Conservation (phyloP, 2,888 invertebrate species). For the Mycalesis mineus region DNA sequence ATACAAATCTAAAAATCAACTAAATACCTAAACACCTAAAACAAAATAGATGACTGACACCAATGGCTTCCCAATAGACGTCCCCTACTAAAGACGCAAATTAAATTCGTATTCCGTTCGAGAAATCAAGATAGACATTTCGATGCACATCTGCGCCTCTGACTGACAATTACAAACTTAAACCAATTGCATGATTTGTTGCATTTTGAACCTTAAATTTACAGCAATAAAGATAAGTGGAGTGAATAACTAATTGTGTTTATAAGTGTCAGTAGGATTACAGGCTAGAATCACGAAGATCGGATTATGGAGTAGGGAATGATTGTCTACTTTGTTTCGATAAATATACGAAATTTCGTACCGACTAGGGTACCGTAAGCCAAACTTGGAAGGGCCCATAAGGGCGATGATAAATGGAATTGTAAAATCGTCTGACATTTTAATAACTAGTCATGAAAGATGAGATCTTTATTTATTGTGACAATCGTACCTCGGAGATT, state of each 20-base stretch:
- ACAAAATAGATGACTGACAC: slow-evolving; percentile 23
- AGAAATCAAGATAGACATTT: slow-evolving; percentile 69
- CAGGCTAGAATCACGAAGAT: slow-evolving; percentile 36
- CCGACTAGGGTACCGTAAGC: slow-evolving; percentile 46
- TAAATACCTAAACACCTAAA: too few species aligned
- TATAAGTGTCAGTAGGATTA: slow-evolving; percentile 50
- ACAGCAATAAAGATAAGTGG: slow-evolving; percentile 4
- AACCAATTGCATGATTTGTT: background rate
- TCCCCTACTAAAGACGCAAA: slow-evolving; percentile 41
- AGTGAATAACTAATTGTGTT: slow-evolving; percentile 8
- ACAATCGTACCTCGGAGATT: slow-evolving; percentile 27
- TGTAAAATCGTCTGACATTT: slow-evolving; percentile 33
- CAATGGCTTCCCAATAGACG: background rate
- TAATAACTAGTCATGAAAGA: slow-evolving; percentile 35
- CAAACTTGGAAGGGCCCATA: slow-evolving; percentile 38
- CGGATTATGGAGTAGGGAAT: slow-evolving; percentile 24
- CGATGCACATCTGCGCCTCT: slow-evolving; percentile 63
- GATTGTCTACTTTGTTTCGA: slow-evolving; percentile 28
- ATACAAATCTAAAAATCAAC: too few species aligned
- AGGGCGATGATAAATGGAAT: slow-evolving; percentile 36
- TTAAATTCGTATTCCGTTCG: slow-evolving; percentile 64
- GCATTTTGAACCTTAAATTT: slow-evolving; percentile 36
- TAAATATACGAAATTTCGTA: slow-evolving; percentile 38
- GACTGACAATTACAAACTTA: slow-evolving; percentile 33
- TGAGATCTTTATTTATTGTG: slow-evolving; percentile 39